Evolutionary conservation across 2,113 vertebrate genomes (phyloP), one percentile per base, ranked within the genome.

Genomic region (Hydrochoerus hydrochaeris): DNA sequence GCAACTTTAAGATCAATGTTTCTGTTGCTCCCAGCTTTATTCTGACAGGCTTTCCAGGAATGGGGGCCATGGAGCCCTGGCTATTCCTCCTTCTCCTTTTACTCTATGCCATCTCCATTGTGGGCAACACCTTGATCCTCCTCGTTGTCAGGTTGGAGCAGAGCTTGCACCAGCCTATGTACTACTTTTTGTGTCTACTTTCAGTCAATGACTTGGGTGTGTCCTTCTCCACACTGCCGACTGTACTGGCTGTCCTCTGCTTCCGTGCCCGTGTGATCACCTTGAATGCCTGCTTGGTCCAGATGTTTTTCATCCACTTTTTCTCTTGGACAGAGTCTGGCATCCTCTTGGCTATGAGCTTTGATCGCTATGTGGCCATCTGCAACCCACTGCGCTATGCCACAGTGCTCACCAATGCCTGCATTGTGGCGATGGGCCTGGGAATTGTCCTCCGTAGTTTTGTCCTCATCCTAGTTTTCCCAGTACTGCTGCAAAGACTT

Each of bases 301-400:
- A 97, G 49, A 97, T 95, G 93, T 96, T 97, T 75, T 95, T 95
- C 60, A 96, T 97, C 41, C 96, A 97, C 46, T 30, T 97, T 14
- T 95, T 97, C 85, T 90, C 94, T 41, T 96, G 81, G 89, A 95
- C 77, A 80, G 94, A 96, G 24, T 88, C 96, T 82, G 94, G 90
- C 22, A 93, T 96, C 63, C 90, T 96, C 26, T 49, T 96, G 49
- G 86, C 77, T 22, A 96, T 96, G 94, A 96, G 89, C 63, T 75
- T 96, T 0, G 58, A 96, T 60, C 49, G 10, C 82, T 95, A 52
- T 8, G 86, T 97, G 17, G 95, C 96, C 44, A 95, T 95, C 67
- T 97, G 95, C 26, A 95, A 95, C 10, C 95, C 92, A 1, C 90
- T 96, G 44, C 69, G 63, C 60, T 97, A 96, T 52, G 52, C 88